phyloP scores from a whole-genome alignment of 1,140 invertebrate genomes.

The Eubasilissa regina region DNA sequence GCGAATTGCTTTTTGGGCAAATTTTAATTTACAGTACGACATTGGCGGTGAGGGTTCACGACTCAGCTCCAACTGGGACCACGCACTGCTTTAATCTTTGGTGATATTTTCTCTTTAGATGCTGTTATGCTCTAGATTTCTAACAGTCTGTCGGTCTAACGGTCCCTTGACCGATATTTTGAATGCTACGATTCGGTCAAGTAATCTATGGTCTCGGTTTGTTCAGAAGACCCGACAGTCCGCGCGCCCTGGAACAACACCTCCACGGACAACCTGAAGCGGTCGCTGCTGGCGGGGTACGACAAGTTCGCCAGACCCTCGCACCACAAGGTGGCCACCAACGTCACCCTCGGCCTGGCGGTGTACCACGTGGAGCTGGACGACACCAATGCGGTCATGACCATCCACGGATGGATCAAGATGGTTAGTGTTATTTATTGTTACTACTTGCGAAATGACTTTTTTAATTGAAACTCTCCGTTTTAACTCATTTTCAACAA shows the following conservation, averaged over 20 bases:
- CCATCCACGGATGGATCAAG: constrained; percentile 73
- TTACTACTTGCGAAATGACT: not conserved
- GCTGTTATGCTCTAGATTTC: too few relatives aligned
- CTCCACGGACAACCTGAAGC: constrained; percentile 73
- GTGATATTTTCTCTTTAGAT: too few relatives aligned
- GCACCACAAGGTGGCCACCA: constrained; percentile 72
- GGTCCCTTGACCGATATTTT: too few relatives aligned
- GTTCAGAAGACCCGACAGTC: not conserved
- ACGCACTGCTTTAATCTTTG: too few relatives aligned
- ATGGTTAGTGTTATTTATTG: constrained; percentile 68
- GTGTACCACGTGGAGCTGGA: constrained; percentile 75
- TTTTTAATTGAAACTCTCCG: not conserved
- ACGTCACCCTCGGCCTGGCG: constrained; percentile 71
- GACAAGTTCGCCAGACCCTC: constrained; percentile 77
- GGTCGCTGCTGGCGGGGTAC: constrained; percentile 75
- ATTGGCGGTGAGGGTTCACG: too few relatives aligned
- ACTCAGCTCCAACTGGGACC: too few relatives aligned
- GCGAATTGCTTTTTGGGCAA: too few relatives aligned
- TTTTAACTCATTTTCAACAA: too few relatives aligned
- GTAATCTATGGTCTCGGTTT: too few relatives aligned
- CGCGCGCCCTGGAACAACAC: constrained; percentile 72
- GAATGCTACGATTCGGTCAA: too few relatives aligned
- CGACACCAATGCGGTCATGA: constrained; percentile 73
- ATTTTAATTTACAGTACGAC: too few relatives aligned
- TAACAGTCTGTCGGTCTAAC: too few relatives aligned